Conservation (phyloP, 2,113 vertebrate species). For the Probosciger aterrimus region DNA sequence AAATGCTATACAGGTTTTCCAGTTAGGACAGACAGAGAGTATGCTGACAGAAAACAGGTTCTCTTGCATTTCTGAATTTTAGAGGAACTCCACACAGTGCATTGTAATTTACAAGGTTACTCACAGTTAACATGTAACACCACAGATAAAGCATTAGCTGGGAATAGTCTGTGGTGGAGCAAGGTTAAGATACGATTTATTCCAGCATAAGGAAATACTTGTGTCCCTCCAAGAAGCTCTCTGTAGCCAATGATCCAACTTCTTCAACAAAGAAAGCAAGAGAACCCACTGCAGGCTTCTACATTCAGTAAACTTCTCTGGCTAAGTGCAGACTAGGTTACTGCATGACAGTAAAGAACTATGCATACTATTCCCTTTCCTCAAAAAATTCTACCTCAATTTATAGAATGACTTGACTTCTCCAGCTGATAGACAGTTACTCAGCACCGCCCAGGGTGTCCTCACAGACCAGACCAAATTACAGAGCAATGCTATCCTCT, state of each 20-base stretch:
- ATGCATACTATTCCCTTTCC: background rate
- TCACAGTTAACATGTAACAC: background rate
- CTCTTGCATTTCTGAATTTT: background rate
- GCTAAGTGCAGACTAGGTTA: background rate
- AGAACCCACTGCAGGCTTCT: background rate
- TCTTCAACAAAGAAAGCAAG: background rate
- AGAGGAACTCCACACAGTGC: background rate
- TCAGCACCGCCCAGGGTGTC: background rate
- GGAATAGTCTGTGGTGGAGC: accelerated
- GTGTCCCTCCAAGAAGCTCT: background rate
- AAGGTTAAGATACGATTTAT: background rate
- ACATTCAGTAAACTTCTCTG: background rate
- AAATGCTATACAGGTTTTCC: background rate
- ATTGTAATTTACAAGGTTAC: accelerated
- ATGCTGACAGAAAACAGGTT: background rate
- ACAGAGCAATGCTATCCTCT: background rate
- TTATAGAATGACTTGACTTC: background rate
- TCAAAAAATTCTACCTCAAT: background rate
- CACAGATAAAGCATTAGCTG: background rate
- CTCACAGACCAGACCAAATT: background rate
- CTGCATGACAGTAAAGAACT: background rate
- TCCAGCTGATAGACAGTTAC: background rate
- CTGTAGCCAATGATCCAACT: background rate
- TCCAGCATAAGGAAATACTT: background rate
- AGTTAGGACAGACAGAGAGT: background rate